A percentile compares a stretch with the other conserved stretches of the same genome.
Conservation (phyloP, 2,888 invertebrate genomes). For the Aleiodes alternator region DNA sequence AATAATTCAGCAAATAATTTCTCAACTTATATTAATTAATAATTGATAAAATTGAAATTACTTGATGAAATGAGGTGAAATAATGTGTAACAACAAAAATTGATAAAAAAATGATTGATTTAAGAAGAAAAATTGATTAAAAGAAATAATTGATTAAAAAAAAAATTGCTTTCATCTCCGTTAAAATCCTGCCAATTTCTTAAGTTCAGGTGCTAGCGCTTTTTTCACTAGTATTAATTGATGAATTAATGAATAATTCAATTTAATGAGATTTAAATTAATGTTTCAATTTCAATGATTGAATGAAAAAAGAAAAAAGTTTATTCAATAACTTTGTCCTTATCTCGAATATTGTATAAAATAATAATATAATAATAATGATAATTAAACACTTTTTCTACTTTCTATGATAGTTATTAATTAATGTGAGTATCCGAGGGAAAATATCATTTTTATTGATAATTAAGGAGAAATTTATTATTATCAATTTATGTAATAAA, state of each 20-base stretch:
- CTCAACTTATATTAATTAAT: too few relatives aligned
- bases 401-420: slow-evolving; percentile 39
- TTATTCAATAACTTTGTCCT: slow-evolving; percentile 22
- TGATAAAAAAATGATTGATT: too few relatives aligned
- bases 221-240: background rate
- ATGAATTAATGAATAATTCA: slow-evolving; percentile 2
- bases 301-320: background rate
- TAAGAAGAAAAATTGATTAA: too few relatives aligned
- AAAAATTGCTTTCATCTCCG: slow-evolving; percentile 12
- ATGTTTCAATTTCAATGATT: too few relatives aligned
- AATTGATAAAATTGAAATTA: too few relatives aligned
- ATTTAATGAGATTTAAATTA: background rate
- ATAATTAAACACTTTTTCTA: slow-evolving; percentile 34
- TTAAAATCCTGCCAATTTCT: slow-evolving; percentile 21
- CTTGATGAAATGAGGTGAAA: too few relatives aligned
- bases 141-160: too few relatives aligned
- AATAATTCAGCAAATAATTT: too few relatives aligned
- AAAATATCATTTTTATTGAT: slow-evolving; percentile 32
- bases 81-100: too few relatives aligned
- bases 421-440: background rate
- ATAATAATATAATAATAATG: background rate
- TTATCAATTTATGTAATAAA: too few relatives aligned
- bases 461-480: background rate
- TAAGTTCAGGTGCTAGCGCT: slow-evolving; percentile 12
- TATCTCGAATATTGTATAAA: slow-evolving; percentile 39